Percentiles rank a stretch among this genome's conserved stretches.
Evolutionary conservation across 1,140 invertebrate genomes (phyloP).

Genomic region (Nasonia giraulti): DNA sequence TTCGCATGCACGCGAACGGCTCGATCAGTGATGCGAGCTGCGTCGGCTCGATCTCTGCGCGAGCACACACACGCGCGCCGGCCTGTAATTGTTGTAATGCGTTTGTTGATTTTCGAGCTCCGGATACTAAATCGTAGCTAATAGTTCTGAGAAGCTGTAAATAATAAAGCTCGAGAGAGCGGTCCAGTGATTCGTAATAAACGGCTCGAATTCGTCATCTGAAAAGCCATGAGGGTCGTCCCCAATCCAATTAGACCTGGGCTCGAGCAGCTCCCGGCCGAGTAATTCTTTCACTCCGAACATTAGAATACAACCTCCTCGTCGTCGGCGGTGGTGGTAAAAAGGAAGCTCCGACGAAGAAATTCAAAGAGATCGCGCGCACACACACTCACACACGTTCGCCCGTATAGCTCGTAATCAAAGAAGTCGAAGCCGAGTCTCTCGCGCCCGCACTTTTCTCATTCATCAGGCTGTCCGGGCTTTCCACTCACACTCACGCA

Average conservation of each 20-base stretch:
- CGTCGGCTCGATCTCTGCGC: background rate
- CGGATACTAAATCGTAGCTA: too few species aligned
- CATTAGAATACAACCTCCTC: background rate
- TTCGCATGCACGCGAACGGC: background rate
- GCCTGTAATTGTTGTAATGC: background rate
- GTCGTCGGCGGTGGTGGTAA: background rate
- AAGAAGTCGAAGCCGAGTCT: conserved; percentile 7
- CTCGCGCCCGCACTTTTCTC: conserved; percentile 19
- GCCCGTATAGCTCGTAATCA: background rate
- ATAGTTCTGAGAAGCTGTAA: background rate
- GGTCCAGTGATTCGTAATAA: background rate
- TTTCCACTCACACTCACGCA: background rate
- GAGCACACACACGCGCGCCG: background rate
- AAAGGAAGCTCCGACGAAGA: background rate
- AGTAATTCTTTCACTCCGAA: background rate
- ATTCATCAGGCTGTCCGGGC: background rate
- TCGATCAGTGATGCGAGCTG: background rate
- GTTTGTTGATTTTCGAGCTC: background rate
- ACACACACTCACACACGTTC: background rate
- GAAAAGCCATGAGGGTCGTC: background rate
- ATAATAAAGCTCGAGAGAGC: background rate
- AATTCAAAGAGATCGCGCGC: background rate
- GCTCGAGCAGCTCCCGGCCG: background rate
- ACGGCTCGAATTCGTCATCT: too few species aligned
- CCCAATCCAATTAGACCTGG: background rate